Evolutionary conservation across 2,113 vertebrate species (phyloP).

Genomic region (Xyrauchen texanus): DNA sequence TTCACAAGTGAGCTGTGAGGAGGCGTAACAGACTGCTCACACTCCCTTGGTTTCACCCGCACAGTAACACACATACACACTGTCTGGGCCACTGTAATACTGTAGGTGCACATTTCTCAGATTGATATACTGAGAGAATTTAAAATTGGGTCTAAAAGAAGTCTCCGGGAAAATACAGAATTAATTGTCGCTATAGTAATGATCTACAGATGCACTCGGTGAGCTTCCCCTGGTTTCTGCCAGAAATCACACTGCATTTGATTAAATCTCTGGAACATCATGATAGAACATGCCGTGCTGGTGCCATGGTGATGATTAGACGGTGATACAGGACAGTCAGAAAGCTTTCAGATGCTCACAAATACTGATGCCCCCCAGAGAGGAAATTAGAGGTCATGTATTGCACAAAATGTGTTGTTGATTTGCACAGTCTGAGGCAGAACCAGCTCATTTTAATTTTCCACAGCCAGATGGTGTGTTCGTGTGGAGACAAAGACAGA

Average conservation of each 20-base stretch:
- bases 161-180: neutral
- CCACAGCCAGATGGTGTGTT: conserved; percentile 31
- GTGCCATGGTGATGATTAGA: conserved; percentile 38
- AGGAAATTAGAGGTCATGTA: conserved; percentile 31
- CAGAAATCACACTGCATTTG: conserved; percentile 9
- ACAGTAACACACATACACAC: conserved; percentile 14
- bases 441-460: conserved; percentile 23
- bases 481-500: conserved; percentile 10
- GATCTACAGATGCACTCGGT: neutral
- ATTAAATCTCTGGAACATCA: conserved; percentile 1
- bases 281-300: conserved; percentile 9
- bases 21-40: conserved; percentile 3
- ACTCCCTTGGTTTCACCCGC: conserved; percentile 42
- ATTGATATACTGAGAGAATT: neutral
- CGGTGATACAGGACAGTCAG: neutral
- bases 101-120: no score
- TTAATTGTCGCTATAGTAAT: neutral
- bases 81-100: no score
- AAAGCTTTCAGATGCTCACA: neutral
- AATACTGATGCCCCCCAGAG: conserved; percentile 17
- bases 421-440: conserved; percentile 29
- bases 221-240: neutral
- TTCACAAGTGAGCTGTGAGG: conserved; percentile 10
- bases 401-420: conserved; percentile 24
- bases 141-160: neutral